Base-by-base conservation (phyloP, 64 coral and sea anemone genomes). In the Montipora capricornis region DNA sequence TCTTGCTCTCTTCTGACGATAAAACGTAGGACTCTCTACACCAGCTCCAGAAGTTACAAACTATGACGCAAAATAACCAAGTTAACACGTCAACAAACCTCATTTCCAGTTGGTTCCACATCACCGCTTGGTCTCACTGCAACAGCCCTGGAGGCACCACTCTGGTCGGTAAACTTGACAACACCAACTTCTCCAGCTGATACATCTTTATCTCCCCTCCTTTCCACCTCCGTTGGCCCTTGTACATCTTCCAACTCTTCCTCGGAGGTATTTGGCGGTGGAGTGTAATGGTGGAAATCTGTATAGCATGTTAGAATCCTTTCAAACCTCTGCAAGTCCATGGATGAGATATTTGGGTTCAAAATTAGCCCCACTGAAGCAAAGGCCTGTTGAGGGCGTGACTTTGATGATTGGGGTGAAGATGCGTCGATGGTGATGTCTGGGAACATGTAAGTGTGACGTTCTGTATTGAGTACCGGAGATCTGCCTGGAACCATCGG, bases 401-500 rank as follows among this genome's bases (percentile, higher is more conserved):
- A 78, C 44, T 83, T 88, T 69, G 79, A 64, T 44, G 78, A n/a
- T 19, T 22, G 22, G 47, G 91, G 60, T 24, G 91, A 88, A 50
- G 75, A 83, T 5, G 78, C 57, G 48, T 96, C 94, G 17, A 96
- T 89, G 8, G 92, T 96, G 15, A 96, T 96, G 69, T 96, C 94
- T 6, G 97, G 97, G 77, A 96, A 94, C 94, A 96, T 99, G 79
- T 96, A 99, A 1, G 97, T 99, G 86, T 95, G 95, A 50, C 92
- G 91, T 77, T 99, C 97, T 0, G 97, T 99, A 59, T 99, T 99
- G 1, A 96, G 84, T 17, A 96, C 94, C 74, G 97, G 97, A 9
- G 95, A 96, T 60, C 92, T 91, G 2, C 94, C 91, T n/a, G 98
- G 98, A 73, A 99, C 77, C 95, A 99, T 96, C 3, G 98, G 98